phyloP scores from a whole-genome alignment of 2,888 invertebrate genomes.

The Acanthosoma haemorrhoidale region DNA sequence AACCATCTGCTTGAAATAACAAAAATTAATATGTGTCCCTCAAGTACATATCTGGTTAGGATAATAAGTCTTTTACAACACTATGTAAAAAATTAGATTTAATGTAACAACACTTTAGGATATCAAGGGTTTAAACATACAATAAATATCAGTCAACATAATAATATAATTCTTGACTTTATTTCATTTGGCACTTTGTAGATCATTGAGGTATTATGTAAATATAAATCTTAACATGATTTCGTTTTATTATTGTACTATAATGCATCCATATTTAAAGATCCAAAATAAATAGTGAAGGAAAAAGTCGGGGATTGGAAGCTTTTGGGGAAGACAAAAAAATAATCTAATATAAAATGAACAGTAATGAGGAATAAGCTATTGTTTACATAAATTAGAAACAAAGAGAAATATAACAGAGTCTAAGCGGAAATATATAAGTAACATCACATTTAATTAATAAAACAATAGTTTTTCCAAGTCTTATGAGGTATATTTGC shows the following conservation, averaged over 20 bases:
- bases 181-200: conserved; percentile 24
- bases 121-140: background rate
- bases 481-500: too few relatives aligned
- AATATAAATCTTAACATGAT: conserved; percentile 13
- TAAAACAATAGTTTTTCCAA: too few relatives aligned
- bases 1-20: too few relatives aligned
- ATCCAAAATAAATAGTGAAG: background rate
- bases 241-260: conserved; percentile 20
- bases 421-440: too few relatives aligned
- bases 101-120: background rate
- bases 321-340: conserved; percentile 20
- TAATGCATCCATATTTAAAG: background rate
- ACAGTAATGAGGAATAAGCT: too few relatives aligned
- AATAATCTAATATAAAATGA: too few relatives aligned
- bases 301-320: conserved; percentile 1
- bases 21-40: too few relatives aligned
- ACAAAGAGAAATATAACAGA: background rate
- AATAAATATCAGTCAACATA: conserved; percentile 3
- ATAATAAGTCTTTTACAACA: background rate
- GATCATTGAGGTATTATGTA: conserved; percentile 21
- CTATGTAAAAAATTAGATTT: background rate
- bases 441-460: too few relatives aligned
- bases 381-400: too few relatives aligned
- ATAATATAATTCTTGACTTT: conserved; percentile 24
- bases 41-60: too few relatives aligned